phyloP scores from a whole-genome alignment of 1,140 invertebrate genomes.

The Aphelinus atriplicis region DNA sequence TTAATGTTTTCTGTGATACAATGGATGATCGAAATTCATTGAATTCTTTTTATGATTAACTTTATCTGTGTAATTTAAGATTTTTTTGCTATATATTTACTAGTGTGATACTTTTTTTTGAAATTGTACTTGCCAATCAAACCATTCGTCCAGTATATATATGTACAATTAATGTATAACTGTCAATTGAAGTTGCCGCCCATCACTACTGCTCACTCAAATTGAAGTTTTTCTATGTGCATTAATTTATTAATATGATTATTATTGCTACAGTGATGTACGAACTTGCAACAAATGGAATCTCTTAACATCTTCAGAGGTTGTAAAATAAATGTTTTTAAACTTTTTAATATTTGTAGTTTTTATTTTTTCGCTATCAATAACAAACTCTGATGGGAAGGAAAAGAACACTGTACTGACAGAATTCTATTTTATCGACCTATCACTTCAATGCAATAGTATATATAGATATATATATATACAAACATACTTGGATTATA shows the following conservation, averaged over 20 bases:
- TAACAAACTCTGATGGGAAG: neutral
- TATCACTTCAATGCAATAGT: neutral
- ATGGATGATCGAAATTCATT: slow-evolving; percentile 9
- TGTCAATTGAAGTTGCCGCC: slow-evolving; percentile 12
- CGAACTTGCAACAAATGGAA: slow-evolving; percentile 15
- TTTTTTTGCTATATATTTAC: slow-evolving; percentile 14
- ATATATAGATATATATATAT: too few species aligned
- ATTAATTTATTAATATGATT: slow-evolving; percentile 19
- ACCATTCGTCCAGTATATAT: slow-evolving; percentile 21
- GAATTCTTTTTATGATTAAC: slow-evolving; percentile 23
- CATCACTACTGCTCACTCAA: neutral
- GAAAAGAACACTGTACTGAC: too few species aligned
- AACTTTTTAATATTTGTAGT: neutral
- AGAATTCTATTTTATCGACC: slow-evolving; percentile 4
- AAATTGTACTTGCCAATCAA: slow-evolving; percentile 14
- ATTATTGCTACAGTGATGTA: slow-evolving; percentile 4
- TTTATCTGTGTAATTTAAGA: slow-evolving; percentile 3
- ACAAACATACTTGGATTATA: too few species aligned
- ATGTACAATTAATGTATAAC: neutral
- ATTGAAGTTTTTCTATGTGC: slow-evolving; percentile 13
- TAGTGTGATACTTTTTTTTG: slow-evolving; percentile 22
- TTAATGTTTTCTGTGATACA: slow-evolving; percentile 34
- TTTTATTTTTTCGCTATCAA: neutral
- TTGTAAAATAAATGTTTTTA: slow-evolving; percentile 28
- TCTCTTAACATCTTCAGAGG: slow-evolving; percentile 3